phyloP scores from a whole-genome alignment of 2,888 invertebrate species.

The Epicampocera succincta region DNA sequence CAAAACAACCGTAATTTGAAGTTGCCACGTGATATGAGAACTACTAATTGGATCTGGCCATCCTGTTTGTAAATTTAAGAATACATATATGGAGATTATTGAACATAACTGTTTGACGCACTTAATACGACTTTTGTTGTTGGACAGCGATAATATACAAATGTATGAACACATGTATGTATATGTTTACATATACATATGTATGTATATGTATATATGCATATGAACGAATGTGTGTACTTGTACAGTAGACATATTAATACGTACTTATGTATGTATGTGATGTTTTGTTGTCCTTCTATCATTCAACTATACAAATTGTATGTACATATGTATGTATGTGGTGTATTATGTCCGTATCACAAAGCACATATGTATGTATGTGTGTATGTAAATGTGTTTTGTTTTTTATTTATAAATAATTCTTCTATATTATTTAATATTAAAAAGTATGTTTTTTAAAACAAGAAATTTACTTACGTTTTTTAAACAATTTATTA shows the following conservation, averaged over 20 bases:
- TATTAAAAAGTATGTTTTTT: constrained; percentile 36
- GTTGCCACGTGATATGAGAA: too few relatives aligned
- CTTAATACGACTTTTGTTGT: too few relatives aligned
- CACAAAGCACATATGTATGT: neutral
- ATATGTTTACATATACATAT: too few relatives aligned
- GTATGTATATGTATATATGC: too few relatives aligned
- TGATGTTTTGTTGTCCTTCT: neutral
- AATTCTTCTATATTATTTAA: constrained; percentile 7
- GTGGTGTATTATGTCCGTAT: neutral
- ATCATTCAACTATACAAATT: neutral
- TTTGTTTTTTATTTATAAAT: constrained; percentile 7
- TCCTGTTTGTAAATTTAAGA: neutral
- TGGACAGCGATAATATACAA: too few relatives aligned
- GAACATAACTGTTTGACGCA: too few relatives aligned
- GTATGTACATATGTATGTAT: neutral
- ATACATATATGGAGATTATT: neutral
- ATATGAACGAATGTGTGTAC: constrained; percentile 13
- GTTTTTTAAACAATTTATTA: constrained; percentile 69
- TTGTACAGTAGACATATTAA: neutral
- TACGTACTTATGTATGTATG: constrained; percentile 17
- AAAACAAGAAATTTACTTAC: constrained; percentile 64
- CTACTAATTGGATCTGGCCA: too few relatives aligned
- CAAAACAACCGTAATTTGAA: too few relatives aligned
- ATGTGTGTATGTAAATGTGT: constrained; percentile 15
- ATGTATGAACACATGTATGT: too few relatives aligned